phyloP scores from a whole-genome alignment of 2,797 vertebrate genomes.

The Merluccius polli region DNA sequence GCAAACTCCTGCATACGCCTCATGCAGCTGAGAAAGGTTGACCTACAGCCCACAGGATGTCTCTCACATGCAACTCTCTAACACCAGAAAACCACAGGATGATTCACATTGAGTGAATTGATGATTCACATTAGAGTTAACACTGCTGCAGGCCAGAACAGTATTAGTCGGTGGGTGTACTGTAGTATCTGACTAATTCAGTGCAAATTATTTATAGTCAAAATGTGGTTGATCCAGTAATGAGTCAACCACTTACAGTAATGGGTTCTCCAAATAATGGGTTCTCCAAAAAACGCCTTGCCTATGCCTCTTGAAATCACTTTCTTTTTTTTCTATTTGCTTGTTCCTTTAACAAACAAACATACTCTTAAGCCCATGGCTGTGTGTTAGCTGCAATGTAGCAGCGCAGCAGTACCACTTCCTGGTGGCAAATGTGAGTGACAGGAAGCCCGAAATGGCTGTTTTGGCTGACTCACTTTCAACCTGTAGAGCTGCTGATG shows the following conservation, averaged over 20 bases:
- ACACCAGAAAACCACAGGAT: background rate
- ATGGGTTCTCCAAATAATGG: too few relatives aligned
- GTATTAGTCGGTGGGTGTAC: too few relatives aligned
- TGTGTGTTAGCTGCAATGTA: slow-evolving; percentile 26
- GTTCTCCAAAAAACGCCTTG: too few relatives aligned
- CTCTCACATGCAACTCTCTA: background rate
- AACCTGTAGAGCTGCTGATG: slow-evolving; percentile 31
- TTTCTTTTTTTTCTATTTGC: too few relatives aligned
- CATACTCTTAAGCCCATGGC: too few relatives aligned
- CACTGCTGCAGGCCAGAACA: background rate
- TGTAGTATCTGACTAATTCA: too few relatives aligned
- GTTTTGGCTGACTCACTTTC: slow-evolving; percentile 69
- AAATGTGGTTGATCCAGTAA: too few relatives aligned
- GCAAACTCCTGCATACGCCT: background rate
- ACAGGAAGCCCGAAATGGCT: slow-evolving; percentile 32
- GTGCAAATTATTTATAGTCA: too few relatives aligned
- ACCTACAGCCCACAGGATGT: background rate
- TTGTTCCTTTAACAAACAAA: too few relatives aligned
- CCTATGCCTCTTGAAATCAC: too few relatives aligned
- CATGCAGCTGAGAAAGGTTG: too few relatives aligned
- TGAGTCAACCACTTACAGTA: too few relatives aligned
- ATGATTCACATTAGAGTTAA: background rate
- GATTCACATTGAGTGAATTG: background rate
- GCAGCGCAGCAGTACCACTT: slow-evolving; percentile 58
- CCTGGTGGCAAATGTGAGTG: slow-evolving; percentile 19